Percentiles rank a stretch among this genome's conserved stretches.
phyloP scores from a whole-genome alignment of 2,113 vertebrate genomes.

The Urocolius indicus region DNA sequence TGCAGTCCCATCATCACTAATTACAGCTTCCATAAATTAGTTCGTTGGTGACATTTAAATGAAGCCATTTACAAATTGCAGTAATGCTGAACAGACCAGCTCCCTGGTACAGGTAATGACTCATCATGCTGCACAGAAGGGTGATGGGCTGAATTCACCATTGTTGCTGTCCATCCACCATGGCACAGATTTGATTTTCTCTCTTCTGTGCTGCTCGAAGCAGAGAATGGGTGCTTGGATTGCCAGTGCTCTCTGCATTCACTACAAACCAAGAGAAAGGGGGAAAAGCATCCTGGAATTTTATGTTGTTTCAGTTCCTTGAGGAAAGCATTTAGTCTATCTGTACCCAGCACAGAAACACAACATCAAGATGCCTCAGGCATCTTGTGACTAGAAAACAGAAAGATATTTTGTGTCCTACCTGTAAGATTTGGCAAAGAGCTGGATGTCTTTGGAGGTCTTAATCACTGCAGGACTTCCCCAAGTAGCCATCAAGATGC shows the following conservation, averaged over 20 bases:
- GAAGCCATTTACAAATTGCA: slow-evolving; percentile 56
- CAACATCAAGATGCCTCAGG: background rate
- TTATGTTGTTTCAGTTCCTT: background rate
- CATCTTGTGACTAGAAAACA: background rate
- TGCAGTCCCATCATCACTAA: slow-evolving; percentile 33
- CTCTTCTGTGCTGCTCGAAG: background rate
- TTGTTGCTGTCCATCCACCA: background rate
- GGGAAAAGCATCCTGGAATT: background rate
- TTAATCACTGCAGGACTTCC: background rate
- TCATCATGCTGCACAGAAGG: background rate
- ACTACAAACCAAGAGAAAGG: background rate
- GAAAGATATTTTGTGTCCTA: background rate
- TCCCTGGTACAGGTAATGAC: background rate
- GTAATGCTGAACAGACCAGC: background rate
- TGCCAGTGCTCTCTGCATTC: background rate
- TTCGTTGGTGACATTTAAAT: slow-evolving; percentile 47
- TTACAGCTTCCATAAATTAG: slow-evolving; percentile 52
- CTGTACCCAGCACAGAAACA: background rate
- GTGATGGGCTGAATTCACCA: background rate
- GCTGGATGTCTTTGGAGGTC: background rate
- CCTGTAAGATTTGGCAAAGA: background rate
- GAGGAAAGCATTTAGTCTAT: background rate
- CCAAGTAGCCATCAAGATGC: background rate
- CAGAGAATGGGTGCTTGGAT: background rate
- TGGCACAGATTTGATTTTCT: background rate